Base-by-base conservation (phyloP, 1,140 invertebrate species). In the Leptonema lineaticorne region DNA sequence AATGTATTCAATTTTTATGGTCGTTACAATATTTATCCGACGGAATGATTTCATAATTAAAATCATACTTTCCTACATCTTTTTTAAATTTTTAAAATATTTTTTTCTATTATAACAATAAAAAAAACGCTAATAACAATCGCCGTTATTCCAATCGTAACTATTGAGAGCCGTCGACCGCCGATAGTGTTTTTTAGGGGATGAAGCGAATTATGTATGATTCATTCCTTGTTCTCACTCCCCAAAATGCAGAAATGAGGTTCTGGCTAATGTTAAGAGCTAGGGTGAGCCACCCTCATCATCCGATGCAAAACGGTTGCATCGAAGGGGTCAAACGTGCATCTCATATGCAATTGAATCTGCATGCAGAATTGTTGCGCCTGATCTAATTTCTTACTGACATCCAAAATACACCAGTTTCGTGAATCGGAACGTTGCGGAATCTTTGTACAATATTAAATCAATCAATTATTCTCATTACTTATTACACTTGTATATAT, bases 161-260 rank as follows among this genome's bases (percentile, higher is more conserved):
- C n/a, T 14, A 24, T 53, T 53, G 50, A 53, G 50, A 22, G 20
- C 1, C 22, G 9, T 24, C 6, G 57, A 20, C 4, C 14, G 6
- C 6, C 5, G 30, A n/a, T 65, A 67, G 58, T 66, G 63, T 65
- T 72, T 50, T 72, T 68, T 63, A n/a, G 63, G 68, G 68, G 71
- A 72, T 72, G 71, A 69, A 72, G 71, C 68, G 71, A 72, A 72
- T 72, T 69, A 72, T 69, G 71, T 67, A 72, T 72, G 71, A 72
- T 72, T 72, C 71, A 72, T 72, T 68, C 68, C 63, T 72, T 72
- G 70, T 72, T 72, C 70, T 69, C 70, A 72, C 70, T 69, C 67
- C 63, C 67, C 37, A 29, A 60, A 48, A 6, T n/a, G 58, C 14
- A 22, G 22, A 26, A 46, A 9, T 67, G 18, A 7, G 16, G 4